Base-by-base conservation (phyloP, 1,140 invertebrate species). In the Apis dorsata region DNA sequence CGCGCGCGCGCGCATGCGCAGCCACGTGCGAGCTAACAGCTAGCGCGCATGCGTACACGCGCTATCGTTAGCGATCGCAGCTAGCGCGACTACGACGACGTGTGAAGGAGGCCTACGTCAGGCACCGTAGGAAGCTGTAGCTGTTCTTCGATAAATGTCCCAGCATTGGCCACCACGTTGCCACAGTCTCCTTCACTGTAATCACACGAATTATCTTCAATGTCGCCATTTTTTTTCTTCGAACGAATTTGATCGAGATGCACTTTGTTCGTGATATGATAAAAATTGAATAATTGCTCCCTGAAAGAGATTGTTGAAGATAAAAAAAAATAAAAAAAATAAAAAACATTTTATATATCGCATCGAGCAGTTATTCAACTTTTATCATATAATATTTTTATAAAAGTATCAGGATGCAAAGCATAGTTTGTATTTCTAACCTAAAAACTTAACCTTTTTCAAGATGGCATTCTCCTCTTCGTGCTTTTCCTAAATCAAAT, bases 171-270 rank as follows among this genome's bases (percentile, higher is more conserved):
- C 92, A 92, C 91, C 92, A 93, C 90, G 89, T 85, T 92, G 92
- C 92, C 92, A 93, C 92, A 92, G 92, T 93, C 93, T 93, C 92
- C 92, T 93, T 93, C 90, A 93, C 92, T 93, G 89, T 1, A 93
- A 93, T 76, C 65, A 79, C 51, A 71, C 13, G 24, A 66, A 81
- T 1, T 7, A 9, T 1, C 4, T n/a, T 73, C n/a, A 44, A 44
- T 24, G 34, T 44, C 5, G 34, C 34, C 19, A 10, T 13, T 5
- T 5, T 59, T 59, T 15, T 3, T 17, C 28, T 66, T 44, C 5
- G 5, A 34, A 34, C 34, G 34, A 44, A 44, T 44, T 44, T 44
- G 5, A 44, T 44, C 5, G 34, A 44, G 0, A 44, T 7, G 34
- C 34, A 44, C 34, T 7, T 44, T 44, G 5, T 44, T 44, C 34